Evolutionary conservation across 2,113 vertebrate species (phyloP), one percentile per base, ranked within the genome.

Genomic region (Lanius ludovicianus): DNA sequence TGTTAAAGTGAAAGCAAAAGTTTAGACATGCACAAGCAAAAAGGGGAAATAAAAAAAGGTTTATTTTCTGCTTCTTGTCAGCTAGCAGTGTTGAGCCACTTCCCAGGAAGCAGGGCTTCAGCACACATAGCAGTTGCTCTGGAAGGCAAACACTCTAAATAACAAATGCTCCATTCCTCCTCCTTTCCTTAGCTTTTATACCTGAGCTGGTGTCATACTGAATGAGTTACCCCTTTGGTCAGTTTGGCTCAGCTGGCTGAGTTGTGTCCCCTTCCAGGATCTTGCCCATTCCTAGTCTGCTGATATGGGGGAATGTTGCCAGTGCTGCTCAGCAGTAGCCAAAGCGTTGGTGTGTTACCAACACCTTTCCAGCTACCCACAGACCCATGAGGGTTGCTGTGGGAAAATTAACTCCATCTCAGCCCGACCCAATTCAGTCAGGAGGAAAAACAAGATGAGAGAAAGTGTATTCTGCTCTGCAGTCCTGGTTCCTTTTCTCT

Each of bases 81-180:
- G 4, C 56, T 47, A 31, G 56, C 15, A 18, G 22, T 49, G 44
- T 31, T 18, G 13, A 18, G 21, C 28, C 8, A 39, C 33, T 60
- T 87, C 6, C 10, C 0, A 0, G 39, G 55, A 24, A 46, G 15
- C 8, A 5, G 47, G 28, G 2, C 19, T 87, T 60, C 28, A 3
- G 15, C 33, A 28, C 6, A 10, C 0, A 0, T 10, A 13, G 22
- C 1, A 2, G 9, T 39, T 19, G 6, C 18, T 46, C 56, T 49
- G 33, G 13, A 27, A 35, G 33, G 33, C 17, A 35, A 49, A 68
- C 2, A 15, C 65, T 2, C 0, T 50, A 21, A 22, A 37, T 50
- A 30, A 69, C 18, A 69, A 69, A 30, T 69, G 25, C 46, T n/a
- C 47, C 47, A 30, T 50, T 69, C 25, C 46, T 50, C 18, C n/a